Evolutionary conservation across 2,888 invertebrate species (phyloP).

Genomic region (Erebia palarica): DNA sequence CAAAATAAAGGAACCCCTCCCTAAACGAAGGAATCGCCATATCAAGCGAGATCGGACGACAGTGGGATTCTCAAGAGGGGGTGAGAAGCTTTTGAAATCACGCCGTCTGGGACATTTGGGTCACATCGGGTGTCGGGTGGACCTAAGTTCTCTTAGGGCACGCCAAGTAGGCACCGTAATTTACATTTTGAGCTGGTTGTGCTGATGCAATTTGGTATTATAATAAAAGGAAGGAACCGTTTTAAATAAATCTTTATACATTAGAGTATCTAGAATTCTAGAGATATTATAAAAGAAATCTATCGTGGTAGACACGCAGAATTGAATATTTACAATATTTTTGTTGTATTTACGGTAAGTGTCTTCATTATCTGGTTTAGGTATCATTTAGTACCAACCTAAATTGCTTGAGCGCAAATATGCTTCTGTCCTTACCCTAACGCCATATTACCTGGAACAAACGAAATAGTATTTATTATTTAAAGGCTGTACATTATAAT

Average conservation of each 20-base stretch:
- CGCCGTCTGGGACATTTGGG: slow-evolving; percentile 36
- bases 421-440: background rate
- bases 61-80: slow-evolving; percentile 29
- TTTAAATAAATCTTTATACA: background rate
- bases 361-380: too few species aligned
- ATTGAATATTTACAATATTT: too few species aligned
- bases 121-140: slow-evolving; percentile 26
- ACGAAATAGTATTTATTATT: background rate
- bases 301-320: too few species aligned
- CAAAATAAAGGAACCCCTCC: slow-evolving; percentile 17
- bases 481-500: too few species aligned
- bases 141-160: slow-evolving; percentile 10
- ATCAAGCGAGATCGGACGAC: slow-evolving; percentile 29
- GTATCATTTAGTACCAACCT: background rate
- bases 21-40: slow-evolving; percentile 23
- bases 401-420: too few species aligned
- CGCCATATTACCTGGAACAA: slow-evolving; percentile 7
- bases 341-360: too few species aligned
- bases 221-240: background rate
- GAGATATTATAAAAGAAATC: too few species aligned
- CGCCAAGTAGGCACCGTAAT: slow-evolving; percentile 1
- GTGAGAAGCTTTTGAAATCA: slow-evolving; percentile 37
- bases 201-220: slow-evolving; percentile 8
- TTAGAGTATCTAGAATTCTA: too few species aligned
- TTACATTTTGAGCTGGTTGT: background rate